These are phyloP conservation scores for Drosophila lowei DNA, from an alignment of 1,140 invertebrate species.

Conservation along the genomic window DNA sequence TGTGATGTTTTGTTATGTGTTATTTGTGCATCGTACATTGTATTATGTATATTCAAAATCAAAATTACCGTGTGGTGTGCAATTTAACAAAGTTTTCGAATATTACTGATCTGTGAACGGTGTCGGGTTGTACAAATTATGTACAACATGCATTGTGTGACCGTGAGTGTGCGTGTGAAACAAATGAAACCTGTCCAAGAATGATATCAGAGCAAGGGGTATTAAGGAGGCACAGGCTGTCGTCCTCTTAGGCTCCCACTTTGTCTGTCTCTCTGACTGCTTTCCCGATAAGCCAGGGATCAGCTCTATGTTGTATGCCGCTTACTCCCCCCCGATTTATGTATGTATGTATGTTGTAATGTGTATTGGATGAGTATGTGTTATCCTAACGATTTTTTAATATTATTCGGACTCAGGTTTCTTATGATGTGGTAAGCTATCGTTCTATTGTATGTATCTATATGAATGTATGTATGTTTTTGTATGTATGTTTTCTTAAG, in stretches of 20 bases:
- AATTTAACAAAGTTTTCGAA: slow-evolving; percentile 14
- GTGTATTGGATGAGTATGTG: slow-evolving; percentile 28
- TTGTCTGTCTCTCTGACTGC: no score
- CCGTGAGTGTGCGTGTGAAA: neutral
- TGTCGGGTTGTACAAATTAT: slow-evolving; percentile 4
- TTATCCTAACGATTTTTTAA: slow-evolving; percentile 37
- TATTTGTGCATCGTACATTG: slow-evolving; percentile 21
- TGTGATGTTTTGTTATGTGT: slow-evolving; percentile 12
- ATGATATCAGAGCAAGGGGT: neutral
- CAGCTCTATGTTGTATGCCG: no score
- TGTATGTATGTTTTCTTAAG: slow-evolving; percentile 32
- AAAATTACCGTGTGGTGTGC: slow-evolving; percentile 19
- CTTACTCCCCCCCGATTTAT: neutral
- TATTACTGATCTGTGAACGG: neutral
- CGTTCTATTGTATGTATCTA: slow-evolving; percentile 45
- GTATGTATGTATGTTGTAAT: slow-evolving; percentile 29
- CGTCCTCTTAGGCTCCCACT: no score
- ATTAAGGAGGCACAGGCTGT: no score
- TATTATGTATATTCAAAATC: slow-evolving; percentile 3
- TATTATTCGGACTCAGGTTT: slow-evolving; percentile 10
- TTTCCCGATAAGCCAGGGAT: no score
- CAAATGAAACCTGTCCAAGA: slow-evolving; percentile 12
- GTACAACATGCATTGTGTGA: neutral
- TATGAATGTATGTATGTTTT: slow-evolving; percentile 17
- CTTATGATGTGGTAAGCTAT: slow-evolving; percentile 18